phyloP scores from a whole-genome alignment of 2,797 vertebrate genomes.

The Trematocara caparti region DNA sequence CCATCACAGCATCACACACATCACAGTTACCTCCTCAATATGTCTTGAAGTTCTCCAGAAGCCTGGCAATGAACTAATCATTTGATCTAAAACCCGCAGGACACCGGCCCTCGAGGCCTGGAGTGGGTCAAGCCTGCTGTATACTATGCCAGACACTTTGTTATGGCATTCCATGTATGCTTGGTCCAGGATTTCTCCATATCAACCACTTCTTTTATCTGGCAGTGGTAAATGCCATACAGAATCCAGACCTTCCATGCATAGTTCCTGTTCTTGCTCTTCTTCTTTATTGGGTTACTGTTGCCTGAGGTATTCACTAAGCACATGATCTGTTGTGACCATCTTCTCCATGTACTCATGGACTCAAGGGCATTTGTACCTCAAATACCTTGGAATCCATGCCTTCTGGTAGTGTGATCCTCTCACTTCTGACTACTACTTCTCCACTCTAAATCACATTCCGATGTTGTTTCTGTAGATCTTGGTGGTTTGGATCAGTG shows the following conservation, averaged over 20 bases:
- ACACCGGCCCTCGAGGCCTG: not conserved
- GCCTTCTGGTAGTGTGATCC: not conserved
- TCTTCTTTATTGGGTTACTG: not conserved
- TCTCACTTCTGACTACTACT: not conserved
- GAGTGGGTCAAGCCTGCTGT: not conserved
- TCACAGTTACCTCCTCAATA: not conserved
- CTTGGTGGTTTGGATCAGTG: not conserved
- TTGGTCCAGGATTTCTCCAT: not conserved
- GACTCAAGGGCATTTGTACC: not conserved
- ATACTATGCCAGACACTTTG: not conserved
- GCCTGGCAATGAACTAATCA: not conserved
- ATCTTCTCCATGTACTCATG: not conserved
- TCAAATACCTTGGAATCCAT: not conserved
- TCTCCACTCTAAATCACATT: not conserved
- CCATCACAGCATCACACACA: not conserved
- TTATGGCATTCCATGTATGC: not conserved
- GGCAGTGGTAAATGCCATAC: not conserved
- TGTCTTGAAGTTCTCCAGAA: not conserved
- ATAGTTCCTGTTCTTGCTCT: not conserved
- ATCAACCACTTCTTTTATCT: not conserved
- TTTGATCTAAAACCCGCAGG: not conserved
- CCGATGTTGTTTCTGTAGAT: not conserved
- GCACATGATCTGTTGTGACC: fast-evolving
- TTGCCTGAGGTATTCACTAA: not conserved
- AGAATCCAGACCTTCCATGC: not conserved